phyloP scores from a whole-genome alignment of 2,797 vertebrate genomes.

The Gallinago nigripennis region DNA sequence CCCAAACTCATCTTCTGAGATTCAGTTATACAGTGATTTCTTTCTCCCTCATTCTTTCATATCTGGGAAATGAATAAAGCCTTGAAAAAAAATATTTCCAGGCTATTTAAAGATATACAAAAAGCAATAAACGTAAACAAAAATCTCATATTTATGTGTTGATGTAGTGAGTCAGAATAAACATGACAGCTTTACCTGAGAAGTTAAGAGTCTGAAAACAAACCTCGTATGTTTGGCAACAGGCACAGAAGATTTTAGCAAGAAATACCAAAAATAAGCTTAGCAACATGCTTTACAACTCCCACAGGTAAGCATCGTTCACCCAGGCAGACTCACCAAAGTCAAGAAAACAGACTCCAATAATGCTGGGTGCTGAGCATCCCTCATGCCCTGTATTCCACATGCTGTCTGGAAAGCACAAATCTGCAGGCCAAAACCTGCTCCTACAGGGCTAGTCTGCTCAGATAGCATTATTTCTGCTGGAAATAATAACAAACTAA shows the following conservation, averaged over 20 bases:
- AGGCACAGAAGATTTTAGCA: constrained; percentile 9
- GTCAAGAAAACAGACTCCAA: not conserved
- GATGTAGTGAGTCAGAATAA: constrained; percentile 60
- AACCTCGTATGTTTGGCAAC: constrained; percentile 60
- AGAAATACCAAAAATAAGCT: constrained; percentile 36
- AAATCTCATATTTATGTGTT: constrained; percentile 52
- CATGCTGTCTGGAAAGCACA: not conserved
- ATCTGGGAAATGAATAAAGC: not conserved
- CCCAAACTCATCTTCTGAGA: not conserved
- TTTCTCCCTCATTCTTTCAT: not conserved
- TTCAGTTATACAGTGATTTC: not conserved
- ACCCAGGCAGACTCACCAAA: not conserved
- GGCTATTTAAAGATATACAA: constrained; percentile 37
- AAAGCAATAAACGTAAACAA: constrained; percentile 54
- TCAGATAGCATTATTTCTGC: not conserved
- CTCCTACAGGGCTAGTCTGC: not conserved
- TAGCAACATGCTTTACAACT: constrained; percentile 31
- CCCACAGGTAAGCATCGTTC: constrained; percentile 47
- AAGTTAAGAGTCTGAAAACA: constrained; percentile 68
- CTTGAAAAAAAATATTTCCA: not conserved
- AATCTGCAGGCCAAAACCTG: not conserved
- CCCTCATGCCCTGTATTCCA: not conserved
- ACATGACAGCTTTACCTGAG: constrained; percentile 71
- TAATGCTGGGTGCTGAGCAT: not conserved
- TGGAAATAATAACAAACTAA: not conserved